These are phyloP conservation scores for Cerastis leucographa DNA, from an alignment of 2,888 invertebrate species.

Conservation along the genomic window DNA sequence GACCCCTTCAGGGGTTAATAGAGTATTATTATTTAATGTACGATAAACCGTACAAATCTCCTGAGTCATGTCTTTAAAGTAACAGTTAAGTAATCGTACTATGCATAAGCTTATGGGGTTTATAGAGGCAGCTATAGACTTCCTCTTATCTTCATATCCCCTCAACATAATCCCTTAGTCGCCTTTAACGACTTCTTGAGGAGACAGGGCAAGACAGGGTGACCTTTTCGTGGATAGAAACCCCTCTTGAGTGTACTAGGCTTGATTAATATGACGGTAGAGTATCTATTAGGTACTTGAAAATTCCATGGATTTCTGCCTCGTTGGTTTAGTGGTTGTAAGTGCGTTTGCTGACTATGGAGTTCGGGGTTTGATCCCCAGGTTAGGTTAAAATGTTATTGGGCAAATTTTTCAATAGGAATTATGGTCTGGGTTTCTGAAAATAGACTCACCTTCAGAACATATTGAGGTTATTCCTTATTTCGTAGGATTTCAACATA, in stretches of 20 bases:
- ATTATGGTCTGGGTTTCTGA: background rate
- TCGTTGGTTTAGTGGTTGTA: background rate
- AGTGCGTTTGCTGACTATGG: background rate
- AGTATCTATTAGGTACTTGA: background rate
- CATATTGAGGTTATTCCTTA: background rate
- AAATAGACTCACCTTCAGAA: background rate
- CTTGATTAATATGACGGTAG: conserved; percentile 11
- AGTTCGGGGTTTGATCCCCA: background rate
- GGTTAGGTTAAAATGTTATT: background rate
- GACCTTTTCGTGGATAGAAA: conserved; percentile 24
- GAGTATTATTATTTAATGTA: conserved; percentile 1
- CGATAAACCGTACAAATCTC: background rate
- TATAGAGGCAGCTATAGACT: background rate
- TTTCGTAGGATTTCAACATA: too few relatives aligned
- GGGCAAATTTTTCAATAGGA: too few relatives aligned
- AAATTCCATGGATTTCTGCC: background rate
- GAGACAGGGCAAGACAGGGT: background rate
- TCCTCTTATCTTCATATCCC: conserved; percentile 33
- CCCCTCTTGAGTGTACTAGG: background rate
- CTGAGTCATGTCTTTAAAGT: background rate
- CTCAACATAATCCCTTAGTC: conserved; percentile 40
- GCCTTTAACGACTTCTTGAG: conserved; percentile 28
- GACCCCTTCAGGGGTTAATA: background rate
- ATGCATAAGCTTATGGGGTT: conserved; percentile 7
- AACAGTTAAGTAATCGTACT: conserved; percentile 2